These are phyloP conservation scores for Macquaria ambigua DNA, from an alignment of 2,113 vertebrate genomes.

Conservation along the genomic window DNA sequence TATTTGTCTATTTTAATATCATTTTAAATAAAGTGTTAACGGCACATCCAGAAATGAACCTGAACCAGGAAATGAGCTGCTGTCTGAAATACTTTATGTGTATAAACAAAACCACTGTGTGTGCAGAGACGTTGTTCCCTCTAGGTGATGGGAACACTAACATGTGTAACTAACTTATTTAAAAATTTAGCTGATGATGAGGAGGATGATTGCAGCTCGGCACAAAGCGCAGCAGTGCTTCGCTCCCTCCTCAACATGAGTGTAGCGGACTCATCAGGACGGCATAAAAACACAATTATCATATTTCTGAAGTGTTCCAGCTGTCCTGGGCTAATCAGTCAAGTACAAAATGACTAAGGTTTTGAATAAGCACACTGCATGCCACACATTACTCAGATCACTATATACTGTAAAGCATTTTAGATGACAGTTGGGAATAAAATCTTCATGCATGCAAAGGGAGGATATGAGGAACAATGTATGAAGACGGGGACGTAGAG, in stretches of 20 bases:
- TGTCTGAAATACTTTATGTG: background rate
- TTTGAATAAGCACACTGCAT: background rate
- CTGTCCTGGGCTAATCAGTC: conserved; percentile 53
- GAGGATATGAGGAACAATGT: conserved; percentile 30
- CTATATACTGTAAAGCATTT: background rate
- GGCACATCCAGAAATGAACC: background rate
- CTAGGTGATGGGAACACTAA: background rate
- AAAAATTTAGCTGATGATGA: conserved; percentile 39
- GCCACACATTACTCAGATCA: background rate
- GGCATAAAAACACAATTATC: conserved; percentile 65
- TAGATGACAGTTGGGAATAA: conserved; percentile 32
- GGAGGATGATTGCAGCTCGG: background rate
- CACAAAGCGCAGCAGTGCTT: conserved; percentile 6
- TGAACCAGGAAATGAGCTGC: background rate
- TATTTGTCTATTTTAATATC: background rate
- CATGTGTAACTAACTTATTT: conserved; percentile 11
- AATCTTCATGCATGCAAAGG: conserved; percentile 17
- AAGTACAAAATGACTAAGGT: conserved; percentile 39
- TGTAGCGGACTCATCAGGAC: conserved; percentile 24
- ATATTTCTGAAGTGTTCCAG: conserved; percentile 53
- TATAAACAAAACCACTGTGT: background rate
- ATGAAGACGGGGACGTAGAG: conserved; percentile 25
- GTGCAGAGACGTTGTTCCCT: conserved; percentile 5
- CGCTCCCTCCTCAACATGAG: conserved; percentile 19
- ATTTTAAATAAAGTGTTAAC: background rate